Base-by-base conservation (phyloP, 2,797 vertebrate species). In the Alfaro cultratus region DNA sequence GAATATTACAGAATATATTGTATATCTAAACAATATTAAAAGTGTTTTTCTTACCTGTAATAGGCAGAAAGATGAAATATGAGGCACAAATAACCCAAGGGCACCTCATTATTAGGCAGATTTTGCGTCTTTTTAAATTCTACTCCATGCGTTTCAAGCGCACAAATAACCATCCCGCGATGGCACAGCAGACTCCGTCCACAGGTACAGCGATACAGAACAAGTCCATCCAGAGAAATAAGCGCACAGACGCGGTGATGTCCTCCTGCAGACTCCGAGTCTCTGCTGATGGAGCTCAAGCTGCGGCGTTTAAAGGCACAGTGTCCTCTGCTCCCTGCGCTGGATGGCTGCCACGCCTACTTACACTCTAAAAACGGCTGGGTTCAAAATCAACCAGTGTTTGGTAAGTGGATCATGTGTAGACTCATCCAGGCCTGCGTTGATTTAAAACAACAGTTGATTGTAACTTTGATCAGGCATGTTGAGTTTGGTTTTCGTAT, bases 281-380 rank as follows among this genome's bases (percentile, higher is more conserved):
- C 85, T 78, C 79, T 34, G 18, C 81, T 73, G 83, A 80, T 86
- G 83, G 80, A 85, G 71, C 60, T 86, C 55, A 85, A 57, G 23
- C 51, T n/a, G 34, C 57, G 83, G 72, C 73, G 83, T 88, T 94
- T 94, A 94, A 94, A 94, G 93, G 80, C 81, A 90, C 92, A 93
- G 90, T 73, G 82, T 84, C 88, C 78, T 79, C 81, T 70, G 45
- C 57, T 5, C 88, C 68, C 55, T 62, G 31, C 70, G 68, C 76
- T 80, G 88, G 88, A 85, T 83, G 77, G 9, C 41, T 79, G 90
- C 89, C 92, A 91, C 93, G 92, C 91, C 92, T 91, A 83, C 67
- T 26, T 21, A 70, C 39, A 70, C 67, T 70, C 36, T 41, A 41
- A 70, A 70, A 70, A 43, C 10, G 23, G 11, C 21, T 43, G 67